These are phyloP conservation scores for Phymastichus coffea DNA, from an alignment of 1,140 invertebrate genomes.

Conservation along the genomic window DNA sequence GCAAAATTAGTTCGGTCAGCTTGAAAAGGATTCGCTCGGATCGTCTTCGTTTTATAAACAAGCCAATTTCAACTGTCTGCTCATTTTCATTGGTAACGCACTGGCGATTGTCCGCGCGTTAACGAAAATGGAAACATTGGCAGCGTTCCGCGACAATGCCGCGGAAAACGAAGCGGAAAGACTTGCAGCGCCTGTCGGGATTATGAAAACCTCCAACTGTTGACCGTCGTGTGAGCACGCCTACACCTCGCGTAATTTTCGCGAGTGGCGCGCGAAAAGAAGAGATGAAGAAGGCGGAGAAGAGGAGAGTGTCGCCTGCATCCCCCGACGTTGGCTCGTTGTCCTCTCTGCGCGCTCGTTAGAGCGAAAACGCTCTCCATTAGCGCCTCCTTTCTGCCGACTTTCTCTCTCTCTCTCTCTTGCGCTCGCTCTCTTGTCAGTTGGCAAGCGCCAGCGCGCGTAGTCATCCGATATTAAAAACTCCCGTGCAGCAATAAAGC, in stretches of 20 bases:
- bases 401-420: slow-evolving; percentile 7
- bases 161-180: no score
- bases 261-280: no score
- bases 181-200: no score
- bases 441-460: slow-evolving; percentile 17
- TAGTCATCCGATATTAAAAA: slow-evolving; percentile 30
- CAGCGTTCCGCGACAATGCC: no score
- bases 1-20: slow-evolving; percentile 20
- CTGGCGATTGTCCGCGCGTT: no score
- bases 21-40: neutral
- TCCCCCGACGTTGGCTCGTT: no score
- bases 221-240: neutral
- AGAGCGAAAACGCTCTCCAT: slow-evolving; percentile 32
- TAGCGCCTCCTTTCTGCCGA: slow-evolving; percentile 25
- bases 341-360: slow-evolving; percentile 24
- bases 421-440: slow-evolving; percentile 19
- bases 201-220: no score
- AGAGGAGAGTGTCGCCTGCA: no score
- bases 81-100: neutral
- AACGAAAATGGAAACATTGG: no score
- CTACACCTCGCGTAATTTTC: no score
- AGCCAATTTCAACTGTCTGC: neutral
- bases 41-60: neutral
- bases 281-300: no score
- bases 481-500: slow-evolving; percentile 24